Conservation (phyloP, 2,888 invertebrate species). For the Drymonia ruficornis region DNA sequence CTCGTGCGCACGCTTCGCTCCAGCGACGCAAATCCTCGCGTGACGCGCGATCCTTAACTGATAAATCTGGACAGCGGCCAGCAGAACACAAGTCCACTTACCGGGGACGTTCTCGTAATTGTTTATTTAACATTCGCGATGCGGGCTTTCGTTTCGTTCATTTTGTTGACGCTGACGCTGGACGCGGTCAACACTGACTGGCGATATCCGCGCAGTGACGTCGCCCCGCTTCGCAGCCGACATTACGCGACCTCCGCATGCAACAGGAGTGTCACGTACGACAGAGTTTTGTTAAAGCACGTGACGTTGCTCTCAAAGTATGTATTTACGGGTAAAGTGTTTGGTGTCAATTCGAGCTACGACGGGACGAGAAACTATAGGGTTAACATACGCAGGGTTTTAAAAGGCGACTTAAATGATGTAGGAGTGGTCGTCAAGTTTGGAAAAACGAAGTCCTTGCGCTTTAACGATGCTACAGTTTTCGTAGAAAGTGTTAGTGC, state of each 20-base stretch:
- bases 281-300: conserved; percentile 63
- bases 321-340: conserved; percentile 74
- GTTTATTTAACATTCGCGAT: conserved; percentile 48
- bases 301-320: conserved; percentile 67
- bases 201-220: conserved; percentile 33
- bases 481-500: conserved; percentile 58
- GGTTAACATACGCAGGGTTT: conserved; percentile 72
- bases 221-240: conserved; percentile 7
- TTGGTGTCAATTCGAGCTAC: conserved; percentile 50
- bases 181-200: conserved; percentile 43
- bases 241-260: conserved; percentile 46
- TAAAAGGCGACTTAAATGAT: conserved; percentile 75
- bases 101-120: conserved; percentile 25
- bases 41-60: conserved; percentile 31
- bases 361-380: conserved; percentile 60
- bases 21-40: conserved; percentile 45
- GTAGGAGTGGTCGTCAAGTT: conserved; percentile 63
- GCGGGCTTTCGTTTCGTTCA: conserved; percentile 45
- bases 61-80: conserved; percentile 23
- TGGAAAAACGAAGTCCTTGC: conserved; percentile 55
- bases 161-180: conserved; percentile 52
- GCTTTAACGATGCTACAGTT: conserved; percentile 68
- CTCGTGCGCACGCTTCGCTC: conserved; percentile 70
- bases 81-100: conserved; percentile 29
- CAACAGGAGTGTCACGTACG: conserved; percentile 52